Conservation (phyloP, 2,888 invertebrate species). For the Chorisops tibialis region DNA sequence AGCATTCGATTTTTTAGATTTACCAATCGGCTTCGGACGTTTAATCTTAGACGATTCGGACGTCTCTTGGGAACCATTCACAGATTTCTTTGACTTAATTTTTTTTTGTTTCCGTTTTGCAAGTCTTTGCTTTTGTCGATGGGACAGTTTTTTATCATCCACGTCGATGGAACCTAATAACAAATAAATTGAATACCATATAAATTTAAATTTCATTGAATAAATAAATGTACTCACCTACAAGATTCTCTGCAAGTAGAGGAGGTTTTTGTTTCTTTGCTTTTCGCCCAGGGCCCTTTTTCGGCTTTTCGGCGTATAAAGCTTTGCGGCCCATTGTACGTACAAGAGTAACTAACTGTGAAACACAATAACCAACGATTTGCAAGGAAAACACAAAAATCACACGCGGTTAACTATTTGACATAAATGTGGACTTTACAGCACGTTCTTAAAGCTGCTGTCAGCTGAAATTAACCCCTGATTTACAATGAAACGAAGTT, state of each 20-base stretch:
- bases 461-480: too few species aligned
- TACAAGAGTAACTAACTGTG: too few species aligned
- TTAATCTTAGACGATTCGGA: background rate
- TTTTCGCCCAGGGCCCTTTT: slow-evolving; percentile 83
- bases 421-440: too few species aligned
- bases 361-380: too few species aligned
- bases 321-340: slow-evolving; percentile 90
- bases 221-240: slow-evolving; percentile 48
- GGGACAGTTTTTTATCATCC: slow-evolving; percentile 62
- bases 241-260: slow-evolving; percentile 47
- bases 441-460: too few species aligned
- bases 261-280: slow-evolving; percentile 84
- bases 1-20: background rate
- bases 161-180: background rate
- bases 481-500: too few species aligned
- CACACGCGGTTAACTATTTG: too few species aligned
- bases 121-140: slow-evolving; percentile 66
- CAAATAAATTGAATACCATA: background rate
- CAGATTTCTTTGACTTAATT: slow-evolving; percentile 40
- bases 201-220: too few species aligned
- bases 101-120: slow-evolving; percentile 53
- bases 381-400: too few species aligned
- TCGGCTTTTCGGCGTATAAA: slow-evolving; percentile 70
- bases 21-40: background rate
- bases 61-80: slow-evolving; percentile 37